Percentiles rank a stretch among this genome's conserved stretches.
Evolutionary conservation across 2,797 vertebrate genomes (phyloP).

Genomic region (Pseudomugil gertrudae): DNA sequence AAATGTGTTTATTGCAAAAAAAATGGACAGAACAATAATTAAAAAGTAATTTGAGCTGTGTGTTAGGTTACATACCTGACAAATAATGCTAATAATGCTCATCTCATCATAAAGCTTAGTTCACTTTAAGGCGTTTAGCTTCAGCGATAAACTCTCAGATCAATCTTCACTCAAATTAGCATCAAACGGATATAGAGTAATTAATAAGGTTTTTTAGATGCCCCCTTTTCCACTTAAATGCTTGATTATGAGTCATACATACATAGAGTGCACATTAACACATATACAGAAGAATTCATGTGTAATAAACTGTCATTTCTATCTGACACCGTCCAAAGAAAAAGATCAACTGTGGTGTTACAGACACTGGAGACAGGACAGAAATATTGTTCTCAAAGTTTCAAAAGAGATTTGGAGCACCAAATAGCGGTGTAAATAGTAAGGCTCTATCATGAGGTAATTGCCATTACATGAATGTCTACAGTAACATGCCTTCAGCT

Average conservation of each 20-base stretch:
- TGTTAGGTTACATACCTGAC: not conserved
- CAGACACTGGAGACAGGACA: constrained; percentile 5
- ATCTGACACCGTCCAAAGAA: not conserved
- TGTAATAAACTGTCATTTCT: constrained; percentile 2
- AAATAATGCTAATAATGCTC: constrained; percentile 8
- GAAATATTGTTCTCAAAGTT: not conserved
- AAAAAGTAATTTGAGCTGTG: no score
- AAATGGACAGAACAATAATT: constrained; percentile 1
- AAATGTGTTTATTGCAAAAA: constrained; percentile 50
- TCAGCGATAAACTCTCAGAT: not conserved
- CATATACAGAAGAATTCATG: not conserved
- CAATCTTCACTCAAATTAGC: not conserved
- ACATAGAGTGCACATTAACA: not conserved
- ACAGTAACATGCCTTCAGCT: constrained; percentile 15
- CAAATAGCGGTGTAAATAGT: constrained; percentile 12
- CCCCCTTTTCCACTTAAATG: not conserved
- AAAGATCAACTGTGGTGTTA: not conserved
- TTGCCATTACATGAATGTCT: constrained; percentile 30
- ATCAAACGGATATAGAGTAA: constrained; percentile 1
- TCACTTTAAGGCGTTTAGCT: constrained; percentile 16
- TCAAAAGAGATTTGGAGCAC: constrained; percentile 19
- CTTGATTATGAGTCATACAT: constrained; percentile 12
- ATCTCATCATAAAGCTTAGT: not conserved
- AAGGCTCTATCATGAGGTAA: constrained; percentile 18
- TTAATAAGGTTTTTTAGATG: not conserved